These are phyloP conservation scores for Aleiodes alternator DNA, from an alignment of 2,888 invertebrate genomes.

Conservation along the genomic window DNA sequence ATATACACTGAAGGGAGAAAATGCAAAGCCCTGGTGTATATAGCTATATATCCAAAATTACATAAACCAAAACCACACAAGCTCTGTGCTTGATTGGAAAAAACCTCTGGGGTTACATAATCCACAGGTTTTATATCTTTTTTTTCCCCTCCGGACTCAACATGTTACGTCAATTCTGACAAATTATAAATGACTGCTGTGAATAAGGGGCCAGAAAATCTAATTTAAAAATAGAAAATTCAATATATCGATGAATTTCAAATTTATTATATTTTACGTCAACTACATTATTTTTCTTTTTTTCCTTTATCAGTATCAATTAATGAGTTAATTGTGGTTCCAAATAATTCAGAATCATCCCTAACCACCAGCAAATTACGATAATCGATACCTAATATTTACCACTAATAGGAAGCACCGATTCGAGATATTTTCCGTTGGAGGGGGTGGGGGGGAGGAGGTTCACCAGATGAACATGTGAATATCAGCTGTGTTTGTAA, in stretches of 20 bases:
- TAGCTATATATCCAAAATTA: no score
- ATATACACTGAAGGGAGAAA: no score
- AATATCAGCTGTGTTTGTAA: neutral
- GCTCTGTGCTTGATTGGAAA: no score
- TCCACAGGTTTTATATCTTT: no score
- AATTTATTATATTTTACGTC: neutral
- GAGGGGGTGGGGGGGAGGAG: no score
- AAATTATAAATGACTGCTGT: no score
- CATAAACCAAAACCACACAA: no score
- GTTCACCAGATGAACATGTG: neutral
- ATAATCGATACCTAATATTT: conserved; percentile 8
- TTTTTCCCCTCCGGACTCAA: no score
- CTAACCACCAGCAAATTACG: neutral
- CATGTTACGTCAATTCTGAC: no score
- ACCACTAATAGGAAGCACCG: conserved; percentile 1
- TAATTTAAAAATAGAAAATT: neutral
- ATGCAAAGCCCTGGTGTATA: no score
- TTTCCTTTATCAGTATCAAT: neutral
- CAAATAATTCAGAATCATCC: neutral
- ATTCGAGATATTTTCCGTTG: conserved; percentile 8
- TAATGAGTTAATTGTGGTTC: neutral
- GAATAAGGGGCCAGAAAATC: neutral
- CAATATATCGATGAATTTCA: neutral
- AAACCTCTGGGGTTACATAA: no score
- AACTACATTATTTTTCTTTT: neutral